Evolutionary conservation across 2,113 vertebrate genomes (phyloP).

Genomic region (Campylorhamphus procurvoides): DNA sequence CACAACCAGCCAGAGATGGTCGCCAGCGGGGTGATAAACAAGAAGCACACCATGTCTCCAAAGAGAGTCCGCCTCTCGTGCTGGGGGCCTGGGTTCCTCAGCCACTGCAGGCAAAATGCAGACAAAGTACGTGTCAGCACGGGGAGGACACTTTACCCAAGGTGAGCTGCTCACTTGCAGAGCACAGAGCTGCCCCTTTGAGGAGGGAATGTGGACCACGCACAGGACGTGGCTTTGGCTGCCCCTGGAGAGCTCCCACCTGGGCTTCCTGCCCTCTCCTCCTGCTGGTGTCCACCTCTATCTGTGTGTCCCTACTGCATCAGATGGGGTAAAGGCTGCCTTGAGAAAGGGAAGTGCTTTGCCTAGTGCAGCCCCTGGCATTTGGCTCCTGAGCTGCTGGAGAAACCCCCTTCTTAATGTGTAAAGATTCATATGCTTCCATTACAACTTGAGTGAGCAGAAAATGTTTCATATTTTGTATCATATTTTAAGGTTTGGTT

Average conservation of each 20-base stretch:
- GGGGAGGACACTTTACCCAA: not conserved
- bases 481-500: not conserved
- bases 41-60: constrained; percentile 84
- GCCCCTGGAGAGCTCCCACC: not conserved
- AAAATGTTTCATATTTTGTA: not conserved
- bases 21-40: constrained; percentile 82
- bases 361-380: accelerated
- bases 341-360: not conserved
- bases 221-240: accelerated
- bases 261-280: not conserved
- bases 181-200: not conserved
- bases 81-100: constrained; percentile 80
- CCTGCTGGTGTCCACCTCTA: not conserved
- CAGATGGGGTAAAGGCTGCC: not conserved
- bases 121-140: constrained; percentile 14
- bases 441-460: accelerated
- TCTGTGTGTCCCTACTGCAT: accelerated
- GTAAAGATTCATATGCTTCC: not conserved
- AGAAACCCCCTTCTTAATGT: not conserved
- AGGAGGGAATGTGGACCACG: not conserved
- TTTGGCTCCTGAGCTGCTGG: not conserved
- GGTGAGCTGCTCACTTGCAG: not conserved
- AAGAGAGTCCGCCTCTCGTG: constrained; percentile 83
- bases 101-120: constrained; percentile 74
- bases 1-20: constrained; percentile 85